Evolutionary conservation across 2,888 invertebrate species (phyloP).

Genomic region (Hemicrepidius hirtus): DNA sequence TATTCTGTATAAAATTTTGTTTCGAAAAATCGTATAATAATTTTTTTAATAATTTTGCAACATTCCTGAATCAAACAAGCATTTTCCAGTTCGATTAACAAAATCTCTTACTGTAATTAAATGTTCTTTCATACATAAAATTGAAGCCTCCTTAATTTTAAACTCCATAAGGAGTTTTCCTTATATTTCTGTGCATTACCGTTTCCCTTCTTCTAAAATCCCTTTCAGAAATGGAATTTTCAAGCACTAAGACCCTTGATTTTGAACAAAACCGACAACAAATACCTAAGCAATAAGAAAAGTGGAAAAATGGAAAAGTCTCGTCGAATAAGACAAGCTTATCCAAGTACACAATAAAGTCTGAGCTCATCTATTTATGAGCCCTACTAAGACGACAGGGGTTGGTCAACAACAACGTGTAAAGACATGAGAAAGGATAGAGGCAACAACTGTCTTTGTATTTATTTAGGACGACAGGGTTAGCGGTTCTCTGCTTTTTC

Average conservation of each 20-base stretch:
- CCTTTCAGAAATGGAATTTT: too few relatives aligned
- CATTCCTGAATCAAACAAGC: too few relatives aligned
- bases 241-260: conserved; percentile 7
- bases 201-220: too few relatives aligned
- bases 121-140: too few relatives aligned
- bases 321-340: background rate
- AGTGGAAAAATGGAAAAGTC: conserved; percentile 7
- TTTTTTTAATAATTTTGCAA: too few relatives aligned
- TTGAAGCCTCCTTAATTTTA: too few relatives aligned
- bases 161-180: too few relatives aligned
- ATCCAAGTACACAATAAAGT: conserved; percentile 14
- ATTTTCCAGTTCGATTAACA: too few relatives aligned
- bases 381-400: background rate
- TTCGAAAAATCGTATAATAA: too few relatives aligned
- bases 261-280: background rate
- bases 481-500: conserved; percentile 22
- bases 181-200: too few relatives aligned
- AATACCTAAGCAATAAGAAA: conserved; percentile 15
- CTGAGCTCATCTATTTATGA: conserved; percentile 13
- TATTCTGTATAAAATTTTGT: too few relatives aligned
- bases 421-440: conserved; percentile 11
- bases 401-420: conserved; percentile 19
- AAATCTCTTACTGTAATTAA: too few relatives aligned
- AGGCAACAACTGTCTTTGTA: conserved; percentile 5
- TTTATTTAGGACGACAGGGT: conserved; percentile 22